phyloP scores from a whole-genome alignment of 2,888 invertebrate genomes.

The Salpingus planirostris region DNA sequence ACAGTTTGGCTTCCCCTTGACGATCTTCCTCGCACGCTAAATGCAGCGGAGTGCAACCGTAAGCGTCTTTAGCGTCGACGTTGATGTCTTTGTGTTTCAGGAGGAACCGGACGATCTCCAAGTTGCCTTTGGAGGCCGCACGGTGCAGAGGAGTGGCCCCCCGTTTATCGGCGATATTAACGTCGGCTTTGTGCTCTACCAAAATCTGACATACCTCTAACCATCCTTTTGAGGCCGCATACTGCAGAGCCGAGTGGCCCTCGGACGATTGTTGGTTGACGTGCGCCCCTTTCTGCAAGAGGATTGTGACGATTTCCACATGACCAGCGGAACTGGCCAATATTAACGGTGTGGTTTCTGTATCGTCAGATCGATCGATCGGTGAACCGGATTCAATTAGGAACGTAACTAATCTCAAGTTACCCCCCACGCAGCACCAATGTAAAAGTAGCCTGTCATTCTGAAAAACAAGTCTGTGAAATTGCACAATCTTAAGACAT shows the following conservation, averaged over 20 bases:
- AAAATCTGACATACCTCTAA: slow-evolving; percentile 56
- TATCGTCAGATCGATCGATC: slow-evolving; percentile 66
- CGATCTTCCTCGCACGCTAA: slow-evolving; percentile 75
- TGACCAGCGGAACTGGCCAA: slow-evolving; percentile 73
- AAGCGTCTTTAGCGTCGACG: slow-evolving; percentile 55
- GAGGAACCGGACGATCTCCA: slow-evolving; percentile 57
- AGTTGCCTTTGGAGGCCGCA: slow-evolving; percentile 68
- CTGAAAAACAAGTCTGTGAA: too few species aligned
- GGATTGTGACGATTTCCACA: slow-evolving; percentile 53
- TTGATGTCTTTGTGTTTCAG: slow-evolving; percentile 47
- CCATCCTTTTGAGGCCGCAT: slow-evolving; percentile 80
- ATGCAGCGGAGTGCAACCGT: slow-evolving; percentile 73
- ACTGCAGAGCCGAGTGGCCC: slow-evolving; percentile 75
- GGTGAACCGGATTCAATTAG: slow-evolving; percentile 58
- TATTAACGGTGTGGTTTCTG: slow-evolving; percentile 67
- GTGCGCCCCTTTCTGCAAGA: slow-evolving; percentile 61
- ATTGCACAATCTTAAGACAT: slow-evolving; percentile 1
- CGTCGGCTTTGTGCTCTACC: slow-evolving; percentile 57
- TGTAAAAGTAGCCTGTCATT: slow-evolving; percentile 64
- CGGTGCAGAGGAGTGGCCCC: slow-evolving; percentile 71
- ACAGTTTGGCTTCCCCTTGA: slow-evolving; percentile 54
- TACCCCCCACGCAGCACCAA: slow-evolving; percentile 74
- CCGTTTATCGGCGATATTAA: slow-evolving; percentile 58
- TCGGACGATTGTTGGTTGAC: slow-evolving; percentile 62
- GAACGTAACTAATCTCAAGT: slow-evolving; percentile 60